Conservation (phyloP, 1,140 invertebrate genomes). For the Ceratina calcarata region DNA sequence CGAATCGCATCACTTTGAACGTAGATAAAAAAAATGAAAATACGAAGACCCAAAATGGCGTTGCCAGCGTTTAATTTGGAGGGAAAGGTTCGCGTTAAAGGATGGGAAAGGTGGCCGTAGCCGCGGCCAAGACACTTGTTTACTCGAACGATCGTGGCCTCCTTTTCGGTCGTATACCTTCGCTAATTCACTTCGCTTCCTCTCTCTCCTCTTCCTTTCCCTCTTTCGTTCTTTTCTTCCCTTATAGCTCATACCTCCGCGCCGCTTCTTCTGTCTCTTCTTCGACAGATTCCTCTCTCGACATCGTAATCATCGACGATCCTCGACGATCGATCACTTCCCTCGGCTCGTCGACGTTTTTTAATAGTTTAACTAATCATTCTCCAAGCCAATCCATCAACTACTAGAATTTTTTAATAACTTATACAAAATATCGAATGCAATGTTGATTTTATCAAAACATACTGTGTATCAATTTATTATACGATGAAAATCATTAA, state of each 20-base stretch:
- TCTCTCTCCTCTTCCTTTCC: constrained; percentile 54
- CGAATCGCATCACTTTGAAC: background rate
- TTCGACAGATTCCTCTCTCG: constrained; percentile 14
- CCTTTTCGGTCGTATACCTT: constrained; percentile 75
- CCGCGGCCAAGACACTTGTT: constrained; percentile 68
- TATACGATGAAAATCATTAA: too few species aligned
- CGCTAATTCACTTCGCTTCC: constrained; percentile 73
- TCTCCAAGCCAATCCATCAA: too few species aligned
- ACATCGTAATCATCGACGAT: constrained; percentile 1
- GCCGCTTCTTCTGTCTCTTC: constrained; percentile 25
- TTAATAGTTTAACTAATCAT: too few species aligned
- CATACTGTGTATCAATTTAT: too few species aligned
- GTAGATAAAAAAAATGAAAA: background rate
- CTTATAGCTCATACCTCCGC: background rate
- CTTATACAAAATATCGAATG: too few species aligned
- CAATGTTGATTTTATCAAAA: too few species aligned
- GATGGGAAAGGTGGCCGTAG: constrained; percentile 55
- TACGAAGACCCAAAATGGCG: background rate
- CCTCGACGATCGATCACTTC: background rate
- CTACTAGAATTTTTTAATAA: too few species aligned
- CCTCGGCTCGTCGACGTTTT: background rate
- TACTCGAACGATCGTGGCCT: constrained; percentile 71
- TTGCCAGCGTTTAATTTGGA: background rate
- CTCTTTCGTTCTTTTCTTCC: constrained; percentile 48
- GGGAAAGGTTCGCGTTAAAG: constrained; percentile 46